Evolutionary conservation across 2,888 invertebrate species (phyloP).

Genomic region (Cyclophora albipunctata): DNA sequence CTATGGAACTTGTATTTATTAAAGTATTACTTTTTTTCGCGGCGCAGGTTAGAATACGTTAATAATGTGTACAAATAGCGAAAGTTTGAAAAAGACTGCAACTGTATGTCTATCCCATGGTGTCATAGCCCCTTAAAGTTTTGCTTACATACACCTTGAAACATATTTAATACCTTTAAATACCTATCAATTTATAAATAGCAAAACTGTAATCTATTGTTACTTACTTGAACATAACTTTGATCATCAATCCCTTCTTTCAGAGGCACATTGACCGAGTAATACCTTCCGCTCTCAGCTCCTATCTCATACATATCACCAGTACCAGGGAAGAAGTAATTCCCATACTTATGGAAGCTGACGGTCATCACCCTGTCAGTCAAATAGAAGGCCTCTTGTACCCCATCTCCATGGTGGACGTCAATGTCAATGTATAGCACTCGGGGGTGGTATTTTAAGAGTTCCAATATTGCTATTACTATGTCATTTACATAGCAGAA

Average conservation of each 20-base stretch:
- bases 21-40: too few species aligned
- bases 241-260: constrained; percentile 98
- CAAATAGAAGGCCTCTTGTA: constrained; percentile 98
- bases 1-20: too few species aligned
- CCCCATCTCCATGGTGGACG: constrained; percentile 97
- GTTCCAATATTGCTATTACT: constrained; percentile 96
- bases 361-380: constrained; percentile 99
- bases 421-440: constrained; percentile 99
- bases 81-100: too few species aligned
- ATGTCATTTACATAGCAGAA: constrained; percentile 99
- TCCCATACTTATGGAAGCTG: constrained; percentile 98
- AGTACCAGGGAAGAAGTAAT: constrained; percentile 98
- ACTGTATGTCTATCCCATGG: too few species aligned
- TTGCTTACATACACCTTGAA: too few species aligned
- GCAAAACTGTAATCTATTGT: too few species aligned
- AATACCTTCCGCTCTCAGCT: constrained; percentile 95
- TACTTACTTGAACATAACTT: constrained; percentile 85
- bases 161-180: too few species aligned
- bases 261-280: constrained; percentile 98
- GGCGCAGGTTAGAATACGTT: too few species aligned
- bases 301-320: constrained; percentile 99
- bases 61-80: too few species aligned
- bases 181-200: too few species aligned
- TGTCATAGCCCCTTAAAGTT: too few species aligned
- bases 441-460: constrained; percentile 93